phyloP scores from a whole-genome alignment of 1,140 invertebrate genomes.

The Maconellicoccus hirsutus region DNA sequence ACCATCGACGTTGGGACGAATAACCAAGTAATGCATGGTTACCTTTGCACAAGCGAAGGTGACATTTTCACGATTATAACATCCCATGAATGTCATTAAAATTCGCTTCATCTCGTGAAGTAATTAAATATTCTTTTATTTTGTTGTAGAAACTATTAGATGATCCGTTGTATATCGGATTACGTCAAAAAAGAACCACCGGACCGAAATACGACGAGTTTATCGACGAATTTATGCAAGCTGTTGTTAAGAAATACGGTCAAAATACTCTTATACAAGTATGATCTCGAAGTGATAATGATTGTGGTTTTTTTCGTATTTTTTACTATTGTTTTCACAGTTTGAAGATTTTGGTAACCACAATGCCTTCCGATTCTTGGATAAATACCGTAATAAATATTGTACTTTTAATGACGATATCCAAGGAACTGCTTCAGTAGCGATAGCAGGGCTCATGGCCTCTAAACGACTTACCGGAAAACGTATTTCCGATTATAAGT shows the following conservation, averaged over 20 bases:
- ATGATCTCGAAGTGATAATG: slow-evolving; percentile 17
- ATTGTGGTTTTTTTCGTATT: background rate
- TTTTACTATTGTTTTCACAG: slow-evolving; percentile 32
- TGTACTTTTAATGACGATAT: slow-evolving; percentile 97
- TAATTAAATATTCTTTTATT: background rate
- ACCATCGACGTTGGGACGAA: slow-evolving; percentile 88
- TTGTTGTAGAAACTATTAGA: slow-evolving; percentile 59
- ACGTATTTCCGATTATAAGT: slow-evolving; percentile 64
- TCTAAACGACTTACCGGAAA: slow-evolving; percentile 65
- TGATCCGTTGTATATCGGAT: slow-evolving; percentile 91
- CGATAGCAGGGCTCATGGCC: slow-evolving; percentile 78
- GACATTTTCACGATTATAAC: background rate
- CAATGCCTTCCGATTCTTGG: slow-evolving; percentile 82
- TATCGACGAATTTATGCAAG: slow-evolving; percentile 96
- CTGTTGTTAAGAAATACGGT: slow-evolving; percentile 79
- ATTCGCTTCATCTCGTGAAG: background rate
- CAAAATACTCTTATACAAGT: slow-evolving; percentile 77
- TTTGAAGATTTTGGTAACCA: slow-evolving; percentile 95
- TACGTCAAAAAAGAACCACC: slow-evolving; percentile 70
- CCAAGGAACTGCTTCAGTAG: slow-evolving; percentile 87
- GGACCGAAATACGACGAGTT: slow-evolving; percentile 88
- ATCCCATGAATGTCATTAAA: slow-evolving; percentile 12
- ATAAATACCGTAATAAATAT: slow-evolving; percentile 74
- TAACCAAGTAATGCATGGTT: slow-evolving; percentile 48
- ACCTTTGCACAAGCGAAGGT: too few species aligned